Evolutionary conservation across 2,113 vertebrate species (phyloP), one percentile per base, ranked within the genome.

Genomic region (Microcebus jonahi): DNA sequence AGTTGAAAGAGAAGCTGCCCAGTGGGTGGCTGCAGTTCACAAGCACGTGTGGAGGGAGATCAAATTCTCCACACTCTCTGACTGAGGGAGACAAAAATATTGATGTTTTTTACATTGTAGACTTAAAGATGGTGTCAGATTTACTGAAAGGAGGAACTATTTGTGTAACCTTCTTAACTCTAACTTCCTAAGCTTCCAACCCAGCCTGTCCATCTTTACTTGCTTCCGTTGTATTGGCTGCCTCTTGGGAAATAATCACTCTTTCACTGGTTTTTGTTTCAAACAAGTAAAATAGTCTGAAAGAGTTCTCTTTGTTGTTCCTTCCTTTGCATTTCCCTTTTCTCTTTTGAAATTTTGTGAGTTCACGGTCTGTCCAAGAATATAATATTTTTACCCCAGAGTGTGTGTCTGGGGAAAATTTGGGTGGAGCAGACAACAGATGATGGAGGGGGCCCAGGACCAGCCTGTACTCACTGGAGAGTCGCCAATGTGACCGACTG

Each of bases 1-100:
- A 99, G 50, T 97, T 98, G 87, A 98, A 99, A 70, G 98, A 98
- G 96, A 98, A 99, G 48, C 31, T 90, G 67, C 89, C 92, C 0
- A 98, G 97, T 4, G 96, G 96, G 63, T 99, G 98, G 34, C 91
- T 98, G 97, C 99, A 99, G 97, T 8, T 15, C 76, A 98, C 86
- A 13, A 55, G 4, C 1, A 97, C 97, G 0, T 98, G 87, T 0
- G 4, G 57, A 5, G 23, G 3, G 67, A 97, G 80, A 8, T 97
- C 36, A 0, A 98, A 76, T 53, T 36, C 10, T 0, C 92, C 34
- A 55, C 99, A 99, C 81, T 93, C 96, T 57, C 53, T 94, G 39
- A 87, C 99, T 99, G 93, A 2, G 61, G 81, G 53, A 70, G 73
- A 97, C 53, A 3, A 23, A 0, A 0, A 34, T 14, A 0, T 21